Evolutionary conservation across 2,888 invertebrate genomes (phyloP).

Genomic region (Anorthoa munda): DNA sequence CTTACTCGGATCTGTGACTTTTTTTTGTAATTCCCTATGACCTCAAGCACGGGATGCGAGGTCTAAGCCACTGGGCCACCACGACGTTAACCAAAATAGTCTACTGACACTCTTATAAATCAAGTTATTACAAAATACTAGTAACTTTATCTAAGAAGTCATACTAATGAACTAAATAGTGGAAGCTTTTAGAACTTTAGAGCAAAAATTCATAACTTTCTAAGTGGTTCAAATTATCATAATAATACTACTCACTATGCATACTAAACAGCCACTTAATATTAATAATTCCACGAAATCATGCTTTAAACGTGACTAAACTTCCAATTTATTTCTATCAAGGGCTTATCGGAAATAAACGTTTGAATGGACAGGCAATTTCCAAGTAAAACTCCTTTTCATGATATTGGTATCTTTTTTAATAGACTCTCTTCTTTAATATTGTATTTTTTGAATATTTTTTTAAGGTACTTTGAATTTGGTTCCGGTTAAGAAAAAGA

Average conservation of each 20-base stretch:
- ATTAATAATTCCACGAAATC: constrained; percentile 40
- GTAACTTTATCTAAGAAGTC: not conserved
- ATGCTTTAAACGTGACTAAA: constrained; percentile 42
- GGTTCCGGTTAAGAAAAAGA: not conserved
- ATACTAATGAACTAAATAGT: not conserved
- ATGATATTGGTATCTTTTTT: constrained; percentile 2
- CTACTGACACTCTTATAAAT: not conserved
- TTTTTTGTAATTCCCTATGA: too few relatives aligned
- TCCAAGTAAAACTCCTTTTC: constrained; percentile 16
- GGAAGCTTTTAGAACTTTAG: not conserved
- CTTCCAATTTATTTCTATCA: constrained; percentile 39
- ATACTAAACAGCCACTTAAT: constrained; percentile 33
- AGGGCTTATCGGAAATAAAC: constrained; percentile 33
- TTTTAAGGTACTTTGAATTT: constrained; percentile 8
- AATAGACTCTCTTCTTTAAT: not conserved
- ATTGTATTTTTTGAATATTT: constrained; percentile 4
- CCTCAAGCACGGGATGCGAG: too few relatives aligned
- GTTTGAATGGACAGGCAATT: constrained; percentile 43
- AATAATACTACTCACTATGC: constrained; percentile 18
- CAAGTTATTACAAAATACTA: not conserved
- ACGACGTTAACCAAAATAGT: too few relatives aligned
- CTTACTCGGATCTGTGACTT: too few relatives aligned
- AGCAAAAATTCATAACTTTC: constrained; percentile 15
- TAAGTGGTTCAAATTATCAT: constrained; percentile 25
- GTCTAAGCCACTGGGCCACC: too few relatives aligned